These are phyloP conservation scores for Lacanobia wlatinum DNA, from an alignment of 2,888 invertebrate species.

Conservation along the genomic window DNA sequence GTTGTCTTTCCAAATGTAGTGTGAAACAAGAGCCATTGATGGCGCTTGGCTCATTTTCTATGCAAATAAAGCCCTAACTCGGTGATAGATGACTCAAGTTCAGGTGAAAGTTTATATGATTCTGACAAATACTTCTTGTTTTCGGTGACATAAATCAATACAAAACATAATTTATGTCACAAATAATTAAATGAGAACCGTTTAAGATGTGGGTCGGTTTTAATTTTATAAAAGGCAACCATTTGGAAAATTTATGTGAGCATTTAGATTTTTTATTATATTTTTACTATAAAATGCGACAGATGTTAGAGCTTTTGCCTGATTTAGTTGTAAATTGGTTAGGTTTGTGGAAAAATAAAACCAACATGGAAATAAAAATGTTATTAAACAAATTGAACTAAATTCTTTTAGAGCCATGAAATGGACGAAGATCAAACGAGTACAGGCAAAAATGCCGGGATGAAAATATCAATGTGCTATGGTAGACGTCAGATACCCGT, in stretches of 20 bases:
- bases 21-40: constrained; percentile 34
- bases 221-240: constrained; percentile 2
- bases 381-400: constrained; percentile 17
- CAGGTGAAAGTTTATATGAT: constrained; percentile 47
- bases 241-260: constrained; percentile 42
- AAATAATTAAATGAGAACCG: constrained; percentile 26
- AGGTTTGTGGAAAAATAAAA: constrained; percentile 2
- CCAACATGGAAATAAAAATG: neutral
- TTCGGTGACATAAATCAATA: constrained; percentile 25
- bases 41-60: constrained; percentile 36
- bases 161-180: constrained; percentile 17
- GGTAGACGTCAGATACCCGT: no score
- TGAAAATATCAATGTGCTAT: no score
- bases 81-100: constrained; percentile 28
- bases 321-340: constrained; percentile 18
- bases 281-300: constrained; percentile 18
- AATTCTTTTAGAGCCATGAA: constrained; percentile 11
- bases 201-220: constrained; percentile 12
- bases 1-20: constrained; percentile 37
- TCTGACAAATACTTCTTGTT: constrained; percentile 28
- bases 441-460: neutral
- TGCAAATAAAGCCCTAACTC: constrained; percentile 43
- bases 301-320: neutral
- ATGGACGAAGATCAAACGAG: neutral
- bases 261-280: constrained; percentile 25